Evolutionary conservation across 2,888 invertebrate genomes (phyloP).

Genomic region (Limenitis camilla): DNA sequence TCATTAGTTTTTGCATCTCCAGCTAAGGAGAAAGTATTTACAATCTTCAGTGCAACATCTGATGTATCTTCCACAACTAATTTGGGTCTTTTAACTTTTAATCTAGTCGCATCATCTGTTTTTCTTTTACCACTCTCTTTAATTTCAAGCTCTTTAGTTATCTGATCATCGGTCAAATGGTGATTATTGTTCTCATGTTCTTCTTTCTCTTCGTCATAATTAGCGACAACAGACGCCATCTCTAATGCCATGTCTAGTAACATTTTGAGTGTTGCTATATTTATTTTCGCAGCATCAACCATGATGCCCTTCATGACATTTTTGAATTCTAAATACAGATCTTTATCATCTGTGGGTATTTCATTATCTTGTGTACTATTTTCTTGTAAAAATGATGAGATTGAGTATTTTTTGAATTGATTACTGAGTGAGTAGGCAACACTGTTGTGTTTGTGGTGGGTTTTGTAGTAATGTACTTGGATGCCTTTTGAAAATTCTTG

Average conservation of each 20-base stretch:
- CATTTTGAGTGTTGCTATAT: conserved; percentile 32
- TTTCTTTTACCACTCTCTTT: conserved; percentile 6
- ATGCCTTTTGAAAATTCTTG: conserved; percentile 41
- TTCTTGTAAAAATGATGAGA: conserved; percentile 32
- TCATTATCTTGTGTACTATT: conserved; percentile 19
- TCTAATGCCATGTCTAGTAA: conserved; percentile 43
- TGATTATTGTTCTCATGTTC: conserved; percentile 17
- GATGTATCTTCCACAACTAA: background rate
- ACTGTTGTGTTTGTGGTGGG: conserved; percentile 38
- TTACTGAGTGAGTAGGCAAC: conserved; percentile 27
- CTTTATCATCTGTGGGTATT: conserved; percentile 21
- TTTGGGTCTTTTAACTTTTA: background rate
- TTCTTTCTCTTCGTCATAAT: conserved; percentile 28
- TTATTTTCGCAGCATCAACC: conserved; percentile 35
- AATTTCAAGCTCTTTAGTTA: conserved; percentile 30
- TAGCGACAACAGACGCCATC: conserved; percentile 40
- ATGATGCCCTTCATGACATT: conserved; percentile 39
- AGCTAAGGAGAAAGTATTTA: conserved; percentile 28
- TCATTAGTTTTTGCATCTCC: conserved; percentile 6
- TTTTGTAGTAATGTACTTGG: conserved; percentile 43
- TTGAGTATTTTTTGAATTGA: conserved; percentile 35
- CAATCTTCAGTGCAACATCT: conserved; percentile 21
- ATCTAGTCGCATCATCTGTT: background rate
- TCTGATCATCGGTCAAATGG: conserved; percentile 35
- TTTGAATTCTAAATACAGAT: conserved; percentile 42